Evolutionary conservation across 1,140 invertebrate species (phyloP).

Genomic region (Anoplophora glabripennis): DNA sequence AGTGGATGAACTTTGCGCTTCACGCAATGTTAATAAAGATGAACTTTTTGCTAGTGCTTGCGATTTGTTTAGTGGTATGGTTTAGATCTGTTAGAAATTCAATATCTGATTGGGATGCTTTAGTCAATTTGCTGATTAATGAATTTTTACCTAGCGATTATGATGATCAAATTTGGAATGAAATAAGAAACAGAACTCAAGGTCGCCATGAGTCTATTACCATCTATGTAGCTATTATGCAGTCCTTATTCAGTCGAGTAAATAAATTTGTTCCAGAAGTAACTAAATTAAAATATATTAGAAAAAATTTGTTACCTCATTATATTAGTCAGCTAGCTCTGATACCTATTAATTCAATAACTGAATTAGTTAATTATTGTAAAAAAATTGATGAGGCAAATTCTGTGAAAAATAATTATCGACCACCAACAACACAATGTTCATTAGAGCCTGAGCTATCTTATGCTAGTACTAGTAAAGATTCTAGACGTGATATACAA

Average conservation of each 20-base stretch:
- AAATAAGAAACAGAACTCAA: constrained; percentile 38
- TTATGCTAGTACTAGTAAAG: too few relatives aligned
- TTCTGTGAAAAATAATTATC: too few relatives aligned
- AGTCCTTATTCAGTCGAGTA: constrained; percentile 32
- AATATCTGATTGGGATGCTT: constrained; percentile 27
- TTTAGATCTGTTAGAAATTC: constrained; percentile 23
- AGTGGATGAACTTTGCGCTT: constrained; percentile 3
- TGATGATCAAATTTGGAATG: constrained; percentile 34
- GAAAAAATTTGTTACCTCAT: background rate
- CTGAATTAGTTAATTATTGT: constrained; percentile 11
- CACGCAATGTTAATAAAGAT: constrained; percentile 5
- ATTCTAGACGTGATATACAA: too few relatives aligned
- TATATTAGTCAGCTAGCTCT: constrained; percentile 2
- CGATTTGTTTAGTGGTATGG: constrained; percentile 40
- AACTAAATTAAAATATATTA: constrained; percentile 10
- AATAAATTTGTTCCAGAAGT: constrained; percentile 1
- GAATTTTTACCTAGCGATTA: constrained; percentile 38
- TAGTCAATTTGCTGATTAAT: constrained; percentile 16
- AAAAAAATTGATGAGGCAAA: constrained; percentile 1
- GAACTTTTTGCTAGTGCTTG: constrained; percentile 18
- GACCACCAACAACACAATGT: too few relatives aligned
- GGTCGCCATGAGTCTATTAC: constrained; percentile 35
- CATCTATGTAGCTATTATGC: constrained; percentile 40
- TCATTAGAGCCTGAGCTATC: too few relatives aligned
- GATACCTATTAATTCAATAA: constrained; percentile 6